Percentiles rank a stretch among this genome's conserved stretches.
Conservation (phyloP, 2,797 vertebrate species). For the Spea hammondii region DNA sequence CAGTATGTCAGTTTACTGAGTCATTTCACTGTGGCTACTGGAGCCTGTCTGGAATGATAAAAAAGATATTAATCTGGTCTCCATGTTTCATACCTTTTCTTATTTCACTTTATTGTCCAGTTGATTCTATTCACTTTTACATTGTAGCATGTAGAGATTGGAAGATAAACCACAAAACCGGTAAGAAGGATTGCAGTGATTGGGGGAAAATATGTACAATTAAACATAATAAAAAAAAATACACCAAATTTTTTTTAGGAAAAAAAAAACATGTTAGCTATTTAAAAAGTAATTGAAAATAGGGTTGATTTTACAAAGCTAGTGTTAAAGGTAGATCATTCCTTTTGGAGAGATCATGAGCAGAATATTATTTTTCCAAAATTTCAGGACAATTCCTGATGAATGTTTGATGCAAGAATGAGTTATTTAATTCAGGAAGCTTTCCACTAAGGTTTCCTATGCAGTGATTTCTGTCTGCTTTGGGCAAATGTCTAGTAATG, state of each 20-base stretch:
- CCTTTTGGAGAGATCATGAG: too few species aligned
- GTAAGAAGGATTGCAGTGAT: neutral
- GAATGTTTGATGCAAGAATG: too few species aligned
- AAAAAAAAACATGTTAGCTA: too few species aligned
- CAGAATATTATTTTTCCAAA: too few species aligned
- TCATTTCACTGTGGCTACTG: conserved; percentile 53
- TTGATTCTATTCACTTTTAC: conserved; percentile 14
- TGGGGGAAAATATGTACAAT: neutral
- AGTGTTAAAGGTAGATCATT: too few species aligned
- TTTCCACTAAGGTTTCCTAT: neutral
- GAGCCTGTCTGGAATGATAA: conserved; percentile 51
- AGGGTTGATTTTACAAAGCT: too few species aligned
- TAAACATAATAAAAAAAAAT: too few species aligned
- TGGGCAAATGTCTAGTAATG: too few species aligned
- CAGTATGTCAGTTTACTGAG: conserved; percentile 52
- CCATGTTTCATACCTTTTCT: conserved; percentile 41
- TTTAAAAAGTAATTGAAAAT: too few species aligned
- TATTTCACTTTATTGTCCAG: conserved; percentile 36
- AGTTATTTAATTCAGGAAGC: too few species aligned
- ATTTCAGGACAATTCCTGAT: too few species aligned
- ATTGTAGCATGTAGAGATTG: conserved; percentile 4
- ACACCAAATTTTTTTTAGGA: too few species aligned
- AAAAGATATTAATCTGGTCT: conserved; percentile 51
- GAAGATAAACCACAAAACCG: conserved; percentile 9
- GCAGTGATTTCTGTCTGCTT: neutral